A percentile compares a stretch with the other conserved stretches of the same genome.
Evolutionary conservation across 1,140 invertebrate genomes (phyloP).

Genomic region (Pachypeltis micranthus): DNA sequence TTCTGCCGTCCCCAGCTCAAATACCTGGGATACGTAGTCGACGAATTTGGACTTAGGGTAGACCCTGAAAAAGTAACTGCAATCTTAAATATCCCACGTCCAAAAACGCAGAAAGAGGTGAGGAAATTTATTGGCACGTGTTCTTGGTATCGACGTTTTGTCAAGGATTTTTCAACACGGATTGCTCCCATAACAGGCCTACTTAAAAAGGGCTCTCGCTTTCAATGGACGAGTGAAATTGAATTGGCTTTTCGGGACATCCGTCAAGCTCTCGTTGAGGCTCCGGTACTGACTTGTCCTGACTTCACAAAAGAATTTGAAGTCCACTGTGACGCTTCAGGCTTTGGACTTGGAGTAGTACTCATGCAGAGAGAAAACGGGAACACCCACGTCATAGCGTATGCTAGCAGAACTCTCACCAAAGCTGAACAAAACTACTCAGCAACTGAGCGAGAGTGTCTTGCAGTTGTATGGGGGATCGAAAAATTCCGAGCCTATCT

Average conservation of each 20-base stretch:
- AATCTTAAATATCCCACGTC: constrained; percentile 30
- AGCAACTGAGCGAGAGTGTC: constrained; percentile 37
- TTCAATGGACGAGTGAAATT: constrained; percentile 10
- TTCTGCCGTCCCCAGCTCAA: constrained; percentile 32
- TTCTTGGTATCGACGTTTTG: constrained; percentile 30
- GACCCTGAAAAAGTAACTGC: constrained; percentile 24
- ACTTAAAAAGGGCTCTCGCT: constrained; percentile 25
- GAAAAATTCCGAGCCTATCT: constrained; percentile 31
- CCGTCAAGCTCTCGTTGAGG: constrained; percentile 23
- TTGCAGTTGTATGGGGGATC: constrained; percentile 34
- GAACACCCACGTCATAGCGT: constrained; percentile 30
- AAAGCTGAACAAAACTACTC: constrained; percentile 35
- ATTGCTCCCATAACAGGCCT: constrained; percentile 29
- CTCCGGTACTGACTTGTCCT: constrained; percentile 25
- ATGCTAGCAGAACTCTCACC: constrained; percentile 35
- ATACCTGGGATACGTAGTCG: background rate
- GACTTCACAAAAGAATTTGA: constrained; percentile 27
- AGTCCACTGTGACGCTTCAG: constrained; percentile 29
- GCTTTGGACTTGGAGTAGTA: constrained; percentile 27
- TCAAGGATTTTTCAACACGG: constrained; percentile 28
- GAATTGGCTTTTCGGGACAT: constrained; percentile 25
- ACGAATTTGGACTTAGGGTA: background rate
- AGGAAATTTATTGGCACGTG: too few relatives aligned
- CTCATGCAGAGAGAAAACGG: constrained; percentile 27
- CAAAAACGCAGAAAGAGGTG: constrained; percentile 22